Evolutionary conservation across 2,888 invertebrate genomes (phyloP).

Genomic region (Eulithis testata): DNA sequence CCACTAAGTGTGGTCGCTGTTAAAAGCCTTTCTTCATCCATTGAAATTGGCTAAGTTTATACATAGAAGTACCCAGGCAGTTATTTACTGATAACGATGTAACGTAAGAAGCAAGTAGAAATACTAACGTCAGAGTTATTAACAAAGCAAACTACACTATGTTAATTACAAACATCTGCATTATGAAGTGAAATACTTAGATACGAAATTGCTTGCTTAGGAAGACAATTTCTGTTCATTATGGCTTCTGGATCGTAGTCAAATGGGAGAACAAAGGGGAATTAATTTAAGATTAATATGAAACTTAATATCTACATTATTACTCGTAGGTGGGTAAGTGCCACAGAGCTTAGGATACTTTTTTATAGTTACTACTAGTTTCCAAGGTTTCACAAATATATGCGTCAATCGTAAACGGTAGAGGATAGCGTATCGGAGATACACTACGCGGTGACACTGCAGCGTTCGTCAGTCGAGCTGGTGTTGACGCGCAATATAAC

Average conservation of each 20-base stretch:
- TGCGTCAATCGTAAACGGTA: too few relatives aligned
- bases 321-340: not conserved
- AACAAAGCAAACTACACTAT: slow-evolving; percentile 5
- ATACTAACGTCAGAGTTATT: slow-evolving; percentile 7
- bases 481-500: too few relatives aligned
- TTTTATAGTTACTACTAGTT: not conserved
- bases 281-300: slow-evolving; percentile 12
- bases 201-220: slow-evolving; percentile 28
- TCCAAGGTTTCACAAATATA: too few relatives aligned
- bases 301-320: not conserved
- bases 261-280: slow-evolving; percentile 29
- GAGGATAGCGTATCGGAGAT: too few relatives aligned
- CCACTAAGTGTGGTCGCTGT: too few relatives aligned
- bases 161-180: slow-evolving; percentile 17
- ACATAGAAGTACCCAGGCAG: too few relatives aligned
- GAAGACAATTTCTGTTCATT: slow-evolving; percentile 25
- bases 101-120: not conserved
- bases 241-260: slow-evolving; percentile 31
- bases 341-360: not conserved
- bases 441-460: too few relatives aligned
- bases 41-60: too few relatives aligned
- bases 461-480: too few relatives aligned
- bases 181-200: slow-evolving; percentile 14
- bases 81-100: not conserved
- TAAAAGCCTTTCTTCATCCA: too few relatives aligned